Evolutionary conservation across 2,797 vertebrate genomes (phyloP).

Genomic region (Enteromius unitaeniatus): DNA sequence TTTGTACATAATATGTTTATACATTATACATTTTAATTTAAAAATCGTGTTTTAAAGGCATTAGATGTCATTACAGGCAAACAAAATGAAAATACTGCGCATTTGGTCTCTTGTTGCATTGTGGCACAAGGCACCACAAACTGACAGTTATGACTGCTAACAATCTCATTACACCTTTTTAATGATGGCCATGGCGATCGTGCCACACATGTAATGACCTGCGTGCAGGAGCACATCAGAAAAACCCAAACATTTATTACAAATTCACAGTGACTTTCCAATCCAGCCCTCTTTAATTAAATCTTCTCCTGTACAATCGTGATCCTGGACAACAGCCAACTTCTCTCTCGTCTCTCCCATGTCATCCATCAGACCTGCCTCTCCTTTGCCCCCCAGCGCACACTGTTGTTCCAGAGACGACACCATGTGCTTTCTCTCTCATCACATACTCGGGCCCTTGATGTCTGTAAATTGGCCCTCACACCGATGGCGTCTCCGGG

Average conservation of each 20-base stretch:
- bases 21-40: background rate
- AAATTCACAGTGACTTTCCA: constrained; percentile 33
- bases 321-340: constrained; percentile 33
- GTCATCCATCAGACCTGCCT: constrained; percentile 21
- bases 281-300: constrained; percentile 30
- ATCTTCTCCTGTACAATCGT: background rate
- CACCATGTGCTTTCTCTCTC: constrained; percentile 52
- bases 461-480: constrained; percentile 59
- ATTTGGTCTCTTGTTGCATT: background rate
- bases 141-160: constrained; percentile 44
- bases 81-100: too few species aligned
- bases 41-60: background rate
- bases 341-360: background rate
- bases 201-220: constrained; percentile 50
- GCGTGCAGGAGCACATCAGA: constrained; percentile 6
- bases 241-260: background rate
- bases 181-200: constrained; percentile 33
- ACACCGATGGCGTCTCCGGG: constrained; percentile 40
- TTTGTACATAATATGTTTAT: background rate
- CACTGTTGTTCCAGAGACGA: constrained; percentile 40
- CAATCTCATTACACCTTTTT: constrained; percentile 57
- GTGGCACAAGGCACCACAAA: constrained; percentile 26
- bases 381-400: constrained; percentile 34
- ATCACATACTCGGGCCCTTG: constrained; percentile 46
- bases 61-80: background rate